Evolutionary conservation across 2,888 invertebrate genomes (phyloP).

Genomic region (Gymnocheta viridis): DNA sequence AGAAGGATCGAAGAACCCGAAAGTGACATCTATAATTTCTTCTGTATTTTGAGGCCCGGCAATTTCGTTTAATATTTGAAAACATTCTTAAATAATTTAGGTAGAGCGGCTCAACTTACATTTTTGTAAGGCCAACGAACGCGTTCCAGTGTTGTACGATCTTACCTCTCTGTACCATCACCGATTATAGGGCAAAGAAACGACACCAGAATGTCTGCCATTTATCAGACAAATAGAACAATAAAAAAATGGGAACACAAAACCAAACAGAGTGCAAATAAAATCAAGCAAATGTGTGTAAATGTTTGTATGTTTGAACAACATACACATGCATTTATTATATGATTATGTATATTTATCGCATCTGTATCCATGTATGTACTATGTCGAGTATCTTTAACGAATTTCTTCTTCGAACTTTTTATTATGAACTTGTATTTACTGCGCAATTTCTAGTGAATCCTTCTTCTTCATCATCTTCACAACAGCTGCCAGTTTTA

Average conservation of each 20-base stretch:
- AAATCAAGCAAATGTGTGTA: constrained; percentile 24
- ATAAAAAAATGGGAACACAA: constrained; percentile 31
- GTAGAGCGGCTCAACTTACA: too few relatives aligned
- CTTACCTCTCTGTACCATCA: not conserved
- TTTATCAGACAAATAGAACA: constrained; percentile 59
- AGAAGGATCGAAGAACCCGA: too few relatives aligned
- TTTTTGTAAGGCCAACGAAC: not conserved
- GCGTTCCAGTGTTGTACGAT: not conserved
- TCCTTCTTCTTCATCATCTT: constrained; percentile 58
- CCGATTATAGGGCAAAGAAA: constrained; percentile 35
- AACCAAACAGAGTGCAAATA: constrained; percentile 37
- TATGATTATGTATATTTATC: not conserved
- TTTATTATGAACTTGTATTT: constrained; percentile 60
- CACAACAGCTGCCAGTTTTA: constrained; percentile 65
- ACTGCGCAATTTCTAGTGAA: constrained; percentile 67
- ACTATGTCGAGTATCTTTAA: constrained; percentile 37
- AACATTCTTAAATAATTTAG: too few relatives aligned
- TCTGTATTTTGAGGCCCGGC: too few relatives aligned
- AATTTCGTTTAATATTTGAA: not conserved
- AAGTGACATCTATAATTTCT: too few relatives aligned
- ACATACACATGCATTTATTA: not conserved
- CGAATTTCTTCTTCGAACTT: constrained; percentile 59
- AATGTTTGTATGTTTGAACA: constrained; percentile 20
- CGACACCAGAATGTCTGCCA: constrained; percentile 68
- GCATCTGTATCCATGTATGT: not conserved